phyloP scores from a whole-genome alignment of 2,888 invertebrate genomes.

The Netelia melanura region DNA sequence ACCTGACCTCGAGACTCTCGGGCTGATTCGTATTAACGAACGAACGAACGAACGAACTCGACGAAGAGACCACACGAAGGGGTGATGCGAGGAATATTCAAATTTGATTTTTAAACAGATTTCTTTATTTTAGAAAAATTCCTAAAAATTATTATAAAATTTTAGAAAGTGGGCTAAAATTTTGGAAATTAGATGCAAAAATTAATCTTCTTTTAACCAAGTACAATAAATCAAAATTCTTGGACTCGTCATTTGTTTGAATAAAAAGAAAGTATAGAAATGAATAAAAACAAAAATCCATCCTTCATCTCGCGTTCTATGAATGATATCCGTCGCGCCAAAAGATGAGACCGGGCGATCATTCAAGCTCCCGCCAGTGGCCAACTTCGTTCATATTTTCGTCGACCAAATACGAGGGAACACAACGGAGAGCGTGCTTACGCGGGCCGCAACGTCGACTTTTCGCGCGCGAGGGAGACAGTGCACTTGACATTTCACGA shows the following conservation, averaged over 20 bases:
- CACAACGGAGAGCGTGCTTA: not conserved
- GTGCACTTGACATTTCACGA: slow-evolving; percentile 79
- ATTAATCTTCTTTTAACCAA: not conserved
- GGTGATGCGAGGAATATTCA: not conserved
- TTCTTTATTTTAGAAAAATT: too few relatives aligned
- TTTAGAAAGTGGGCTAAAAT: not conserved
- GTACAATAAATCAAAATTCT: too few relatives aligned
- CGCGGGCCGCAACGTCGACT: not conserved
- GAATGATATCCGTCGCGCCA: slow-evolving; percentile 7
- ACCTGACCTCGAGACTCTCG: slow-evolving; percentile 56
- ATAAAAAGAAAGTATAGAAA: not conserved
- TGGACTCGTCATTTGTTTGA: not conserved
- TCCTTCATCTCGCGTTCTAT: not conserved
- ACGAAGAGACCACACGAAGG: not conserved
- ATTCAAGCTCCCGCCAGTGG: slow-evolving; percentile 26
- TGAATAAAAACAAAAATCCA: not conserved
- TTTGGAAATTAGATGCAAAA: not conserved
- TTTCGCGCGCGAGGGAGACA: slow-evolving; percentile 68
- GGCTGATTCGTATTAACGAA: slow-evolving; percentile 37
- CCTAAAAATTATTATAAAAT: not conserved
- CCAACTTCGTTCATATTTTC: slow-evolving; percentile 24
- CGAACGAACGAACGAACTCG: slow-evolving; percentile 49
- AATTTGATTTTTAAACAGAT: not conserved
- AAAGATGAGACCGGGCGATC: slow-evolving; percentile 18
- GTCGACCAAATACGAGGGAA: slow-evolving; percentile 23